These are phyloP conservation scores for Dicrurus megarhynchus DNA, from an alignment of 2,113 vertebrate genomes.

Conservation along the genomic window DNA sequence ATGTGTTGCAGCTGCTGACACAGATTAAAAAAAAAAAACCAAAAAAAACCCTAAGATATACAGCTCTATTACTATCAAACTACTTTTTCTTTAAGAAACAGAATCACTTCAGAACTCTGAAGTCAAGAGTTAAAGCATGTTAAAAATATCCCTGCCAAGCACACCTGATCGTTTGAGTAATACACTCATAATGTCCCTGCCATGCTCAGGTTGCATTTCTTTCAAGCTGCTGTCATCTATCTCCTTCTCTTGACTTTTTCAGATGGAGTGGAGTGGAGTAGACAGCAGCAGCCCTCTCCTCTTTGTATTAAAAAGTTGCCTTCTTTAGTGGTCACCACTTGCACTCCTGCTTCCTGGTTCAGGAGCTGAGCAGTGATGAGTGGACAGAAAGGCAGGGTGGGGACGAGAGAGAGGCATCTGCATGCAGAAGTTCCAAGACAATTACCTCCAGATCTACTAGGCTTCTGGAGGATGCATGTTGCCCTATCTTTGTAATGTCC, in stretches of 20 bases:
- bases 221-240: neutral
- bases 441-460: neutral
- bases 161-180: neutral
- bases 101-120: neutral
- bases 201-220: neutral
- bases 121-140: neutral
- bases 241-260: neutral
- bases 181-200: neutral
- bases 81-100: neutral
- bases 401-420: neutral
- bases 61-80: neutral
- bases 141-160: neutral
- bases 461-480: neutral
- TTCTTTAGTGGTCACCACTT: neutral
- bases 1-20: neutral
- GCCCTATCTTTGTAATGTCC: neutral
- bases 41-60: fast-evolving
- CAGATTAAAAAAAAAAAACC: neutral
- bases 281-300: neutral
- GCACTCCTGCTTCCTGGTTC: fast-evolving
- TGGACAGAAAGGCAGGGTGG: neutral
- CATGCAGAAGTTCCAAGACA: neutral
- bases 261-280: neutral
- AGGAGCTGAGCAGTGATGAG: neutral
- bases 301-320: neutral